phyloP scores from a whole-genome alignment of 2,888 invertebrate genomes.

The Synanthedon tipuliformis region DNA sequence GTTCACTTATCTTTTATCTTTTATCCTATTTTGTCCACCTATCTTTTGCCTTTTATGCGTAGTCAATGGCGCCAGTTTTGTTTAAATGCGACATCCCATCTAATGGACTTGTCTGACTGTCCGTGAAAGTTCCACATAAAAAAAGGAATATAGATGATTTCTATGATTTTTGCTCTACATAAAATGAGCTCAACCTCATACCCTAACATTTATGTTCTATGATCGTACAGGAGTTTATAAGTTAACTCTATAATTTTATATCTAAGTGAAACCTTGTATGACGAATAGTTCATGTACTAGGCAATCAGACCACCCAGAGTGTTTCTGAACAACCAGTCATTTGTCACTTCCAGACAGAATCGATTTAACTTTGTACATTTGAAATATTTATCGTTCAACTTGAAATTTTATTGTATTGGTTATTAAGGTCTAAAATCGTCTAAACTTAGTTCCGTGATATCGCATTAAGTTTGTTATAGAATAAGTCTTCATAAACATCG shows the following conservation, averaged over 20 bases:
- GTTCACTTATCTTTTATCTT: no score
- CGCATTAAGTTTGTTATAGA: conserved; percentile 1
- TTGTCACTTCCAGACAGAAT: conserved; percentile 32
- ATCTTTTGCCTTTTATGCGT: no score
- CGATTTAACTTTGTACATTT: conserved; percentile 5
- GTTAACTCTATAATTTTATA: not conserved
- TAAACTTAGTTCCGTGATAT: not conserved
- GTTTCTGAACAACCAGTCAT: conserved; percentile 23
- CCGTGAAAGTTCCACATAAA: no score
- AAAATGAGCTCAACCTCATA: no score
- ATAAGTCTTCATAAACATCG: conserved; percentile 2
- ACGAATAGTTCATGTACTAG: conserved; percentile 34
- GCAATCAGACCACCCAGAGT: conserved; percentile 40
- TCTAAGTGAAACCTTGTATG: conserved; percentile 44
- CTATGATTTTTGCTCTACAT: no score
- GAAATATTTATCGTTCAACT: conserved; percentile 2
- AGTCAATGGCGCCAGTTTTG: no score
- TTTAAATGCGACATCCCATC: no score
- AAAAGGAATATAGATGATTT: no score
- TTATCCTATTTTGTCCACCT: no score
- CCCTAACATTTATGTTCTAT: no score
- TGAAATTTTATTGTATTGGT: conserved; percentile 2
- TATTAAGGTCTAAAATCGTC: not conserved
- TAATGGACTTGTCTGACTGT: no score
- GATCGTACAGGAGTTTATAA: no score